Evolutionary conservation across 2,113 vertebrate genomes (phyloP), one percentile per base, ranked within the genome.

Genomic region (Nerophis ophidion): DNA sequence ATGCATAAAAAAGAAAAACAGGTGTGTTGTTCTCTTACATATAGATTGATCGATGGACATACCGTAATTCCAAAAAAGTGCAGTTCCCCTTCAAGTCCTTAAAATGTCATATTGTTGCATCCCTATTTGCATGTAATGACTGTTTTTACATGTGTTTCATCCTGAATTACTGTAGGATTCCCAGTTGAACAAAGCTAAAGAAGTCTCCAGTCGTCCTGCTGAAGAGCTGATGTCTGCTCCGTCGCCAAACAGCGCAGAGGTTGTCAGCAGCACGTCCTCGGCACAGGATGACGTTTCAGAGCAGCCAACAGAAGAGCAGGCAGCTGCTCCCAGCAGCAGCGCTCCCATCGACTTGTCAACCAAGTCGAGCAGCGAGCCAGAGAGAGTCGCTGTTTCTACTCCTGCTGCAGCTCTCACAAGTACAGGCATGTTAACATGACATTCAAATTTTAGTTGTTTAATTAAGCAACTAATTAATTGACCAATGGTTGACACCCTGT

Each of bases 291-390:
- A 68, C 61, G 53, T 38, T 15, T 40, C 66, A 49, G 68, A 76
- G 4, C 72, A 78, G 63, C 64, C 66, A 35, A 6, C 40, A 46
- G 60, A 70, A 53, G 51, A 60, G 54, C 61, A 1, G 26, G 67
- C 38, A 35, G 67, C 55, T 49, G 57, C 66, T 45, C 38, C 61
- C 0, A 61, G 68, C 38, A 64, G 55, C 58, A 88, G 88, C 34
- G 86, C 78, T 59, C 95, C 96, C 48, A 92, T 99, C 46, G 93
- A 99, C 78, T 84, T 99, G 67, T 95, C 94, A 17, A 87, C 90
- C 16, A 97, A 91, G 81, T 93, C 89, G 57, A 26, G 26, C 26
- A 26, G 26, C 26, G 26, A 26, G 26, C 26, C 26, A 3, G 26
- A 26, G 26, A 26, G 2, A 26, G 26, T 26, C 26, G 1, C 26